Percentiles rank a stretch among this genome's conserved stretches.
These are phyloP conservation scores for Siniperca knerii DNA, from an alignment of 2,113 vertebrate genomes.

Conservation along the genomic window DNA sequence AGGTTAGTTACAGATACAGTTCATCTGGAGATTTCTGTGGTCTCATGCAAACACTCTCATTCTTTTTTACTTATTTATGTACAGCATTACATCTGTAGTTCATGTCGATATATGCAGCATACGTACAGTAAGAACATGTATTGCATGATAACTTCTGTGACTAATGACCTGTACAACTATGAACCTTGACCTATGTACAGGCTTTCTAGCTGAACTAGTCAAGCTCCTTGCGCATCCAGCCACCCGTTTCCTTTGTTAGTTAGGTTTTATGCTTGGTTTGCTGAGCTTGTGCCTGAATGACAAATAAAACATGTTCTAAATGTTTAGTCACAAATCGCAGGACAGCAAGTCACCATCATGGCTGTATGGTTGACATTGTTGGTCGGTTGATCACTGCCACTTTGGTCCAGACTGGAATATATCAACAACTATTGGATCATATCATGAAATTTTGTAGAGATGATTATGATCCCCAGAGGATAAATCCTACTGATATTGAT, in stretches of 20 bases:
- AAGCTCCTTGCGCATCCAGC: neutral
- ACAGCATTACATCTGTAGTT: neutral
- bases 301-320: neutral
- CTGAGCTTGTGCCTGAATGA: neutral
- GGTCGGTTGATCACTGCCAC: neutral
- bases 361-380: neutral
- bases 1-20: conserved; percentile 18
- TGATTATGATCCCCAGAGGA: neutral
- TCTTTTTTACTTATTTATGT: neutral
- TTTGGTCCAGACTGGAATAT: neutral
- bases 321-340: neutral
- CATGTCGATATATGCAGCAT: neutral
- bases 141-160: neutral
- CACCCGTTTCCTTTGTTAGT: neutral
- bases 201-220: neutral
- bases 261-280: neutral
- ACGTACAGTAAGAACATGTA: neutral
- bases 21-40: conserved; percentile 12
- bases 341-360: neutral
- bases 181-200: neutral
- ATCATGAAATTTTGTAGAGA: too few species aligned
- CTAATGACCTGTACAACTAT: neutral
- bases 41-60: neutral
- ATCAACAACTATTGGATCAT: neutral
- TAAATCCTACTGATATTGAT: neutral